Evolutionary conservation across 2,797 vertebrate species (phyloP).

Genomic region (Macrochelys suwanniensis): DNA sequence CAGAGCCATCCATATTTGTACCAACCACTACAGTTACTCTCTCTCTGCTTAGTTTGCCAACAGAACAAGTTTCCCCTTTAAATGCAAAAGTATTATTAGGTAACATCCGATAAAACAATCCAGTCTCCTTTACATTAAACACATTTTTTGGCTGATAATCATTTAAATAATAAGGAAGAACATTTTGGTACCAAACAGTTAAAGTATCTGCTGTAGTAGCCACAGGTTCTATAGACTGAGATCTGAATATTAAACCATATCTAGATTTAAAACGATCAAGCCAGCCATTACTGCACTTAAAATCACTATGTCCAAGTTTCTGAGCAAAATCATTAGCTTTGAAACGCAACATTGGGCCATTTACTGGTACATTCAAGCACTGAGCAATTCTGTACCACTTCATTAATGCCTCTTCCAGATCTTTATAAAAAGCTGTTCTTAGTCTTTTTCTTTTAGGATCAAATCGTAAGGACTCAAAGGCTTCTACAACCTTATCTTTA

Average conservation of each 20-base stretch:
- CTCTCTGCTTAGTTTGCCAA: slow-evolving; percentile 74
- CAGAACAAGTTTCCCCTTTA: slow-evolving; percentile 79
- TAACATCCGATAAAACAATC: slow-evolving; percentile 79
- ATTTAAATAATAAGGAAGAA: slow-evolving; percentile 73
- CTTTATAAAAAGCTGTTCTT: slow-evolving; percentile 78
- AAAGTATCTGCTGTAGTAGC: slow-evolving; percentile 16
- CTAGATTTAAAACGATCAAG: slow-evolving; percentile 83
- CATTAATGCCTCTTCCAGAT: slow-evolving; percentile 80
- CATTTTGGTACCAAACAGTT: slow-evolving; percentile 67
- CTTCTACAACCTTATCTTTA: slow-evolving; percentile 82
- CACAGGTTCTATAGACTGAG: slow-evolving; percentile 65
- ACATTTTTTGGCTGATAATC: slow-evolving; percentile 75
- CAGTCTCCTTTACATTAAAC: slow-evolving; percentile 78
- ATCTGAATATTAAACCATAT: slow-evolving; percentile 80
- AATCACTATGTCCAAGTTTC: slow-evolving; percentile 81
- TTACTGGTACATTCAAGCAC: slow-evolving; percentile 78
- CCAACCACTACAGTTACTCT: slow-evolving; percentile 75
- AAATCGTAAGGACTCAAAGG: slow-evolving; percentile 79
- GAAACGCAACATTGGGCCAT: slow-evolving; percentile 78
- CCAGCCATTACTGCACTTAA: slow-evolving; percentile 84
- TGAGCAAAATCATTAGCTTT: slow-evolving; percentile 83
- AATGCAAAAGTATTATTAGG: slow-evolving; percentile 77
- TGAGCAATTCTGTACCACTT: slow-evolving; percentile 80
- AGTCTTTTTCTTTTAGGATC: slow-evolving; percentile 82
- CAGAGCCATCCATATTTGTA: slow-evolving; percentile 78